phyloP scores from a whole-genome alignment of 2,113 vertebrate species.

The Steatornis caripensis region DNA sequence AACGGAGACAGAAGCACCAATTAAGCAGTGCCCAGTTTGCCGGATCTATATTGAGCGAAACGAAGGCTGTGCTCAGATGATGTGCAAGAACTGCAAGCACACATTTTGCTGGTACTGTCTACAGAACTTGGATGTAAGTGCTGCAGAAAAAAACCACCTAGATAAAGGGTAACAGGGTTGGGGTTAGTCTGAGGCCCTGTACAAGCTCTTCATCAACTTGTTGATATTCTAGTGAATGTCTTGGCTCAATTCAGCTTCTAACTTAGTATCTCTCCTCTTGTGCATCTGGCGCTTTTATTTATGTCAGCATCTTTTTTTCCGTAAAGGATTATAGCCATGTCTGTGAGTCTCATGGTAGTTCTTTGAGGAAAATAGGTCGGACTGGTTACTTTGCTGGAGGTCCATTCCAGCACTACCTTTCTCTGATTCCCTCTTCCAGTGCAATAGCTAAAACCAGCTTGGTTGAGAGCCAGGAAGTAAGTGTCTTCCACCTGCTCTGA shows the following conservation, averaged over 20 bases:
- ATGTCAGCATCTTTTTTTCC: background rate
- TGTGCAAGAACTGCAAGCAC: constrained; percentile 98
- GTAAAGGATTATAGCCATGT: background rate
- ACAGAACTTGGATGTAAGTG: constrained; percentile 92
- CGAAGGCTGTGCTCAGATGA: constrained; percentile 97
- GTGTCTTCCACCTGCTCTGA: background rate
- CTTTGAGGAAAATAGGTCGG: background rate
- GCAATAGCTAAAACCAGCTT: background rate
- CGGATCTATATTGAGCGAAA: constrained; percentile 93
- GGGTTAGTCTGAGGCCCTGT: background rate
- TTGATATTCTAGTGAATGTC: background rate
- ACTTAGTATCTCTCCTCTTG: background rate
- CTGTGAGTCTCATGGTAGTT: background rate
- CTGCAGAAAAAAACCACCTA: background rate
- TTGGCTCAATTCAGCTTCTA: background rate
- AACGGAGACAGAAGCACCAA: constrained; percentile 74
- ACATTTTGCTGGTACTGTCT: constrained; percentile 99
- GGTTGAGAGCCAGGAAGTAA: background rate
- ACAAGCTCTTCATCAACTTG: background rate
- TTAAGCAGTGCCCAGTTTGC: constrained; percentile 94
- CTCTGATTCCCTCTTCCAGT: background rate
- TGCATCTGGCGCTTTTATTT: background rate
- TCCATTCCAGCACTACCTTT: background rate
- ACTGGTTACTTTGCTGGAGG: background rate
- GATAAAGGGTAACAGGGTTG: background rate